Conservation (phyloP, 2,888 invertebrate species). For the Bursaphelenchus okinawaensis region DNA sequence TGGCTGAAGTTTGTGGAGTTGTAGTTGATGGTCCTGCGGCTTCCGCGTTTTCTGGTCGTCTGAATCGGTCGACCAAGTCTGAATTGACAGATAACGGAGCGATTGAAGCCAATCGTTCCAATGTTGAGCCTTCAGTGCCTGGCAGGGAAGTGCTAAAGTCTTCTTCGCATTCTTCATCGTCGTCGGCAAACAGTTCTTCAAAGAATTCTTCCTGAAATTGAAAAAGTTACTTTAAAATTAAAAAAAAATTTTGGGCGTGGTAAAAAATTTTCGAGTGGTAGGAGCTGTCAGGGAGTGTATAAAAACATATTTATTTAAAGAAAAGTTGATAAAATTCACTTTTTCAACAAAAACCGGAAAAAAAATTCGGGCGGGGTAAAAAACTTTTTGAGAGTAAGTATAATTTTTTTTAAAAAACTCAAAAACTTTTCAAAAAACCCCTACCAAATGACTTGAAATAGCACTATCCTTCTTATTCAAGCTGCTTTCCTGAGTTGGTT, state of each 20-base stretch:
- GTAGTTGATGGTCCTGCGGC: not conserved
- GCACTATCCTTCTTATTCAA: not conserved
- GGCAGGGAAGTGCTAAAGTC: conserved; percentile 1
- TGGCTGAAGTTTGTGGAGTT: not conserved
- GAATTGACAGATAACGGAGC: not conserved
- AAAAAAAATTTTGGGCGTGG: not conserved
- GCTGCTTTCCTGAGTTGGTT: not conserved
- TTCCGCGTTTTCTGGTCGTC: not conserved
- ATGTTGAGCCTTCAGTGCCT: not conserved
- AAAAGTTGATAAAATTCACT: too few relatives aligned
- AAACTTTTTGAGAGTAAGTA: too few relatives aligned
- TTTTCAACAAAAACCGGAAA: too few relatives aligned
- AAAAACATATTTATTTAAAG: too few relatives aligned
- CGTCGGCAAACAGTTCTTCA: not conserved
- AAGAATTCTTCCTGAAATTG: not conserved
- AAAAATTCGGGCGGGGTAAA: too few relatives aligned
- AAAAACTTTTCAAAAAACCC: too few relatives aligned
- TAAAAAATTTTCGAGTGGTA: too few relatives aligned
- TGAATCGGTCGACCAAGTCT: not conserved
- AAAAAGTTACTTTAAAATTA: not conserved
- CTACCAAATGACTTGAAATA: not conserved
- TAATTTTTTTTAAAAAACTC: too few relatives aligned
- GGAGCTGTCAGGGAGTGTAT: too few relatives aligned
- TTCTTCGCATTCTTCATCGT: conserved; percentile 13
- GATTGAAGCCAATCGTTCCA: not conserved